phyloP scores from a whole-genome alignment of 1,140 invertebrate genomes.

The Andricus grossulariae region DNA sequence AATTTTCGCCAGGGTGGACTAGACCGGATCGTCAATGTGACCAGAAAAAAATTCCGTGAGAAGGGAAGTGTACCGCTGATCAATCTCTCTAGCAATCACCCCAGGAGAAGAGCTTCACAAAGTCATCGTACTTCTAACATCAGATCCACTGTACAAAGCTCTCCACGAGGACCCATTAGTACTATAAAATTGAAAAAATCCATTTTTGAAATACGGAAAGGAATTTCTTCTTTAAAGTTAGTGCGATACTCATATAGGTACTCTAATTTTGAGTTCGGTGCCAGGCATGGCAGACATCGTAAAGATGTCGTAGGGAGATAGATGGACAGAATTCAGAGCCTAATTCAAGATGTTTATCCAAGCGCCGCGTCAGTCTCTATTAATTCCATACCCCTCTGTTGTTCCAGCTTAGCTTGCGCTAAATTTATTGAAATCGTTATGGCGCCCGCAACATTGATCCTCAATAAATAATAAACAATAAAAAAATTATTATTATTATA shows the following conservation, averaged over 20 bases:
- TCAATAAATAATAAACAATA: background rate
- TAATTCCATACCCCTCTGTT: slow-evolving; percentile 62
- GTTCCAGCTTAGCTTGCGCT: slow-evolving; percentile 57
- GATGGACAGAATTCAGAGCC: slow-evolving; percentile 55
- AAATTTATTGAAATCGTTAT: slow-evolving; percentile 63
- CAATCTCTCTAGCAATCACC: too few relatives aligned
- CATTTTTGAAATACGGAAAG: too few relatives aligned
- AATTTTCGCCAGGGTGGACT: too few relatives aligned
- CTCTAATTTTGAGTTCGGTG: slow-evolving; percentile 11
- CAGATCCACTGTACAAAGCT: too few relatives aligned
- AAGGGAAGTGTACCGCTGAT: too few relatives aligned
- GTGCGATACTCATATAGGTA: background rate
- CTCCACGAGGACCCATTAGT: too few relatives aligned
- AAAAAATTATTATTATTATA: too few relatives aligned
- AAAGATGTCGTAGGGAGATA: slow-evolving; percentile 39
- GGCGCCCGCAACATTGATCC: slow-evolving; percentile 52
- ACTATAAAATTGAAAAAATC: too few relatives aligned
- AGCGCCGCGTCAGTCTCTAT: slow-evolving; percentile 58
- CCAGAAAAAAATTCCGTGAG: too few relatives aligned
- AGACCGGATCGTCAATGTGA: too few relatives aligned
- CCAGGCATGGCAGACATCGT: slow-evolving; percentile 15
- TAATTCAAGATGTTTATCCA: slow-evolving; percentile 64
- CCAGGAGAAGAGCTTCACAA: too few relatives aligned
- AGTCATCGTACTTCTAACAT: too few relatives aligned
- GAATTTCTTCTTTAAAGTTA: background rate